Evolutionary conservation across 1,140 invertebrate genomes (phyloP), one percentile per base, ranked within the genome.

Genomic region (Proales similis): DNA sequence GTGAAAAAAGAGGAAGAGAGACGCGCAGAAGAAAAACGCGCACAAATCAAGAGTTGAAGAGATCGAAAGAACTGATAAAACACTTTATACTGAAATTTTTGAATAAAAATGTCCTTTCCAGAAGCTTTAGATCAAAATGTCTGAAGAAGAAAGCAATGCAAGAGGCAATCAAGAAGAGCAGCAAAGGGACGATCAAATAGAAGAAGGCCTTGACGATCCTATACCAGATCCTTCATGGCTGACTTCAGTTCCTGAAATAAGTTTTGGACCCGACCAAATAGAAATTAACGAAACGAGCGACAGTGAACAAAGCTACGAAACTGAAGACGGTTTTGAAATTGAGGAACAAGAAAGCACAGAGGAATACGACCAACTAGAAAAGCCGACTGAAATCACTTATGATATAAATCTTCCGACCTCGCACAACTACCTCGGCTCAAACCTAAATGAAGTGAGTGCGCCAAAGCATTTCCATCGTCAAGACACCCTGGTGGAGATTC

Each of bases 401-500:
- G 45, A 57, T 7, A 57, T 42, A 27, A 42, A 57, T 7, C 36
- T 57, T 12, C 22, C 51, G 11, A 42, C 51, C 27, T 42, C 29
- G 39, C 51, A 57, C 22, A 19, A 57, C 9, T 57, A 57, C 27
- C 32, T 57, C 26, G 51, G 51, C 0, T 42, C 39, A 57, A 57
- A 57, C 22, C 45, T 57, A 29, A 22, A 57, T 17, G 51, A 57
- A 57, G 14, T 57, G 4, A 29, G 24, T 5, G 24, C 51, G 2
- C 45, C 51, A 9, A 57, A 42, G 32, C 26, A 19, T 3, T 7
- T 57, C 6, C 36, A 57, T 57, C 36, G 45, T 0, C 11, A 6
- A 4, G 20, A 57, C 19, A 42, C 39, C 30, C n/a, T 22, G 4
- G 45, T 57, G 29, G 36, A 57, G 45, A 57, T 57, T 14, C 51